Conservation (phyloP, 2,888 invertebrate species). For the Noctuana brunneofusca region DNA sequence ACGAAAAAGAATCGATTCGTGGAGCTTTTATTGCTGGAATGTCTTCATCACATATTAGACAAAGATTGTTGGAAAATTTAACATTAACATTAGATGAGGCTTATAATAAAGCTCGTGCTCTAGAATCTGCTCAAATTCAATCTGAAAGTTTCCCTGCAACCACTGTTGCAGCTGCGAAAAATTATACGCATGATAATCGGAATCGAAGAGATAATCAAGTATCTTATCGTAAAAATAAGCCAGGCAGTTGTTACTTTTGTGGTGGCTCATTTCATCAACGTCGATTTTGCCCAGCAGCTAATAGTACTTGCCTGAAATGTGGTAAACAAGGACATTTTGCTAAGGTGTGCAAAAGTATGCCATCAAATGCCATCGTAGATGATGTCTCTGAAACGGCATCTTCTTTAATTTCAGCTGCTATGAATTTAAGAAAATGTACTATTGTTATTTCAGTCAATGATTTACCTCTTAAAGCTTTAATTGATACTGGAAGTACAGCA, state of each 20-base stretch:
- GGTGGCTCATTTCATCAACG: background rate
- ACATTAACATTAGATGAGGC: conserved; percentile 11
- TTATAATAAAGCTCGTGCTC: conserved; percentile 1
- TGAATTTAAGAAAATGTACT: background rate
- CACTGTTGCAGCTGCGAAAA: background rate
- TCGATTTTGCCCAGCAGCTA: conserved; percentile 1
- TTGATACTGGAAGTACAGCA: background rate
- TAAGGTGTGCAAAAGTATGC: conserved; percentile 1
- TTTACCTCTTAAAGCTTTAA: background rate
- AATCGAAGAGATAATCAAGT: background rate
- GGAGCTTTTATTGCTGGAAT: conserved; percentile 7
- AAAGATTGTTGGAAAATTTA: conserved; percentile 7
- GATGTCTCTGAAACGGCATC: background rate
- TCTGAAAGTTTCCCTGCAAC: conserved; percentile 6
- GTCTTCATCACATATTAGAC: conserved; percentile 3
- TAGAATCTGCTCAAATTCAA: conserved; percentile 5
- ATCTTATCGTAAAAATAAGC: background rate
- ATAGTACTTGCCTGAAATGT: conserved; percentile 1
- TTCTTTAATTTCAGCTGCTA: background rate
- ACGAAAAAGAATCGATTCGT: conserved; percentile 4
- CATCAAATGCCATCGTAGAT: background rate
- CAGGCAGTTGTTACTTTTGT: background rate
- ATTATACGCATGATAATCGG: background rate
- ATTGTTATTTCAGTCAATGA: background rate
- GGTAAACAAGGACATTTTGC: conserved; percentile 8